phyloP scores from a whole-genome alignment of 35 echinoderm and acorn worm species.

The Diadema setosum region DNA sequence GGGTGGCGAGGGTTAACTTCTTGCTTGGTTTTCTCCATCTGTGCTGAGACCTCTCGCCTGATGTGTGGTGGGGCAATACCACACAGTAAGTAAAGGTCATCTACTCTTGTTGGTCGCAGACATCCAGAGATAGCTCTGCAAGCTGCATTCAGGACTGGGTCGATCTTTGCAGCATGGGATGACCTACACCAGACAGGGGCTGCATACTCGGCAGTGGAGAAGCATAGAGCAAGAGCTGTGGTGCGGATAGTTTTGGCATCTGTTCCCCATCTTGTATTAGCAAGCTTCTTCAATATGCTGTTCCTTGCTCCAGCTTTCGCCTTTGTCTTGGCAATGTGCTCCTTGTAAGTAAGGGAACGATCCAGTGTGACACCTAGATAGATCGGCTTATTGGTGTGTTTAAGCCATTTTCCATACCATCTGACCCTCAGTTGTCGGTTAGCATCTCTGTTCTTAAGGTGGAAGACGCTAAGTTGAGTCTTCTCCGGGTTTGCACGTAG shows the following conservation, averaged over 20 bases:
- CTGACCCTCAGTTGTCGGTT: neutral
- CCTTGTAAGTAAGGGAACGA: neutral
- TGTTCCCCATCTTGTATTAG: slow-evolving; percentile 23
- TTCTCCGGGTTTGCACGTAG: slow-evolving; percentile 3
- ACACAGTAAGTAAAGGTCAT: neutral
- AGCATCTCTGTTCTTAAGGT: neutral
- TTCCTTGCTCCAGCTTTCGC: too few species aligned
- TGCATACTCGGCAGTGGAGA: slow-evolving; percentile 11
- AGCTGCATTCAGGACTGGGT: neutral
- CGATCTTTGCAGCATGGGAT: too few species aligned
- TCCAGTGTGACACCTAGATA: slow-evolving; percentile 9
- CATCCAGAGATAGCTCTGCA: too few species aligned
- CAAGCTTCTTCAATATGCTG: slow-evolving; percentile 10
- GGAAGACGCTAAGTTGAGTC: too few species aligned
- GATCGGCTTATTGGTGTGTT: too few species aligned
- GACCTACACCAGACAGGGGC: slow-evolving; percentile 20
- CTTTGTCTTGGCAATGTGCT: slow-evolving; percentile 4
- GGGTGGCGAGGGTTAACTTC: neutral
- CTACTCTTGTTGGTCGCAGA: too few species aligned
- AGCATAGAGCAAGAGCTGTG: slow-evolving; percentile 30
- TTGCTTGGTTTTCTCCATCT: neutral
- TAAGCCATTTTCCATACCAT: neutral
- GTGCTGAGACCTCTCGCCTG: too few species aligned
- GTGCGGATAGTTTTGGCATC: neutral
- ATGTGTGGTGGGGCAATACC: too few species aligned